Evolutionary conservation across 2,888 invertebrate genomes (phyloP).

Genomic region (Ectemnius cavifrons): DNA sequence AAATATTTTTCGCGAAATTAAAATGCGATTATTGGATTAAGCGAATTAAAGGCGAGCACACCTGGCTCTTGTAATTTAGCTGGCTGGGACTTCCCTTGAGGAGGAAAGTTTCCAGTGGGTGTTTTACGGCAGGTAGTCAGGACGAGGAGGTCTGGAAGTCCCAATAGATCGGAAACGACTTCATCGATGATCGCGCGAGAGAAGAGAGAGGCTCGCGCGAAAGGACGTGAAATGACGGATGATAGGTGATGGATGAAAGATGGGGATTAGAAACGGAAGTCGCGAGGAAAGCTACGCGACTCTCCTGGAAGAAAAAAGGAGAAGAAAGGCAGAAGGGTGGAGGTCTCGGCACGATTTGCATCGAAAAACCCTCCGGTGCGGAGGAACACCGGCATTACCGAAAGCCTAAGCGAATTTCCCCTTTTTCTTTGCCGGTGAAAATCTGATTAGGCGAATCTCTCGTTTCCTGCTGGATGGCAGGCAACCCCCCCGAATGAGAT

Average conservation of each 20-base stretch:
- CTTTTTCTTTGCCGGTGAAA: conserved; percentile 9
- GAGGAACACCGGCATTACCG: conserved; percentile 16
- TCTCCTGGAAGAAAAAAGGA: conserved; percentile 3
- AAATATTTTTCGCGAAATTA: conserved; percentile 12
- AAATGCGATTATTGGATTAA: too few relatives aligned
- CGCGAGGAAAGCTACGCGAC: conserved; percentile 8
- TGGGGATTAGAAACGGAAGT: conserved; percentile 49
- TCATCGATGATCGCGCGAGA: too few relatives aligned
- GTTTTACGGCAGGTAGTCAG: too few relatives aligned
- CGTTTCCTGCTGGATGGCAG: conserved; percentile 11
- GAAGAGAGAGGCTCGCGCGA: background rate
- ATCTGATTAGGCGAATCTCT: conserved; percentile 16
- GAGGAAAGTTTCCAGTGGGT: too few relatives aligned
- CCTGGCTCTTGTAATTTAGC: too few relatives aligned
- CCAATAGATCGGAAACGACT: too few relatives aligned
- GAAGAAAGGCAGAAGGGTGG: background rate
- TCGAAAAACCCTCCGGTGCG: conserved; percentile 20
- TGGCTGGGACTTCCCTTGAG: too few relatives aligned
- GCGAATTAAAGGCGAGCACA: too few relatives aligned
- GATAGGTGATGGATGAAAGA: conserved; percentile 53
- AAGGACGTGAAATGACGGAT: conserved; percentile 43
- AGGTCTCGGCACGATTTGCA: conserved; percentile 43
- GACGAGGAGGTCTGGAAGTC: too few relatives aligned
- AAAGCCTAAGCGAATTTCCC: conserved; percentile 33
- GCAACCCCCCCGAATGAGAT: conserved; percentile 10